Evolutionary conservation across 2,113 vertebrate species (phyloP).

Genomic region (Tragulus kanchil): DNA sequence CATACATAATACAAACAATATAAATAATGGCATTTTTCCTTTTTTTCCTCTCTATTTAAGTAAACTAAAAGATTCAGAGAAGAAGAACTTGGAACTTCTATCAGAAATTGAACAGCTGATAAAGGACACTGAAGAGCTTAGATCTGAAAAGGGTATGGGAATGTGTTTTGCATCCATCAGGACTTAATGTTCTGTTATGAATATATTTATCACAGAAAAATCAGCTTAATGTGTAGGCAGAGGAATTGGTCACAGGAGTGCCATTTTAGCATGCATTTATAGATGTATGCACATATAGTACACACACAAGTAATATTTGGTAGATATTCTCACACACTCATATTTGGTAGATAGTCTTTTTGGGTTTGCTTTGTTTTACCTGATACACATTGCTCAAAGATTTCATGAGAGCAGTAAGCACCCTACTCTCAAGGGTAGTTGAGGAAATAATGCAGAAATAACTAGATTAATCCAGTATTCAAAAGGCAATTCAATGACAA

Average conservation of each 20-base stretch:
- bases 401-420: conserved; percentile 21
- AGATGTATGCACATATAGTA: neutral
- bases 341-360: neutral
- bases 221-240: conserved; percentile 25
- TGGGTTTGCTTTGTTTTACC: conserved; percentile 21
- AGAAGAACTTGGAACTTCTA: conserved; percentile 95
- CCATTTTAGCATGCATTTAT: conserved; percentile 10
- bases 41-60: conserved; percentile 86
- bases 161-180: conserved; percentile 79
- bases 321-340: neutral
- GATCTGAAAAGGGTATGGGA: conserved; percentile 94
- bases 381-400: neutral
- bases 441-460: conserved; percentile 1
- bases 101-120: conserved; percentile 96
- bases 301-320: neutral
- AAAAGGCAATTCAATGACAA: neutral
- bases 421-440: neutral
- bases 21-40: conserved; percentile 71
- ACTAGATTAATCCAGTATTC: conserved; percentile 24
- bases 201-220: conserved; percentile 66
- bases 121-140: conserved; percentile 96
- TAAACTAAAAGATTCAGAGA: conserved; percentile 97
- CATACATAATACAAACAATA: neutral
- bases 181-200: conserved; percentile 53
- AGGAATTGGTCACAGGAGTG: neutral